Evolutionary conservation across 2,888 invertebrate species (phyloP).

Genomic region (Melanotus villosus): DNA sequence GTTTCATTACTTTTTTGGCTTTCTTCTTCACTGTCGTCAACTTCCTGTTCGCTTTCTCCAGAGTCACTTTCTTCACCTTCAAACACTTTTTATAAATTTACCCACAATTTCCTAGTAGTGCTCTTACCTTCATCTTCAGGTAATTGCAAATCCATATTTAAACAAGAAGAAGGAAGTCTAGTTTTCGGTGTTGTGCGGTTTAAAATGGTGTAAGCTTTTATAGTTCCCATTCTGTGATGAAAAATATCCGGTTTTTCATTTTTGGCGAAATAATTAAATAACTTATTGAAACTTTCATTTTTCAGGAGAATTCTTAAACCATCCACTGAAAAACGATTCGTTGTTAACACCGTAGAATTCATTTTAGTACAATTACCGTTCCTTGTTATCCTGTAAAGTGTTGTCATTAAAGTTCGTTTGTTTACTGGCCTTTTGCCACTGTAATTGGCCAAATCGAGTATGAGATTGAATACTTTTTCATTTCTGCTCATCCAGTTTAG

Average conservation of each 20-base stretch:
- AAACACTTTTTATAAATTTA: not conserved
- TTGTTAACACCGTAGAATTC: not conserved
- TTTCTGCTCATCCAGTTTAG: slow-evolving; percentile 47
- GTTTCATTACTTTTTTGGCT: slow-evolving; percentile 47
- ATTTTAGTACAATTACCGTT: slow-evolving; percentile 40
- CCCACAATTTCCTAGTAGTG: not conserved
- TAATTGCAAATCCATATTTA: slow-evolving; percentile 44
- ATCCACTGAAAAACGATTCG: slow-evolving; percentile 26
- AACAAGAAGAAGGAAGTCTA: slow-evolving; percentile 39
- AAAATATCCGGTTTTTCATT: slow-evolving; percentile 48
- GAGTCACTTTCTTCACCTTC: slow-evolving; percentile 25
- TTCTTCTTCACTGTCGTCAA: slow-evolving; percentile 53
- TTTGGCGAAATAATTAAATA: slow-evolving; percentile 51
- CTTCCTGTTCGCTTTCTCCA: slow-evolving; percentile 34
- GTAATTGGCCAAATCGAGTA: slow-evolving; percentile 40
- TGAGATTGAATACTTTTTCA: slow-evolving; percentile 49
- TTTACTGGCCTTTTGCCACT: slow-evolving; percentile 47
- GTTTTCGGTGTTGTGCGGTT: slow-evolving; percentile 47
- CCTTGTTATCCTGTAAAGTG: slow-evolving; percentile 51
- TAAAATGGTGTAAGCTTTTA: slow-evolving; percentile 52
- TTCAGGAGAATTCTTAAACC: slow-evolving; percentile 47
- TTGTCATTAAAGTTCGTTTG: slow-evolving; percentile 51
- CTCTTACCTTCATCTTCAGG: slow-evolving; percentile 40
- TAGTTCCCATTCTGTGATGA: slow-evolving; percentile 46
- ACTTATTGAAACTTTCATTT: slow-evolving; percentile 44